Percentiles rank a stretch among this genome's conserved stretches.
Evolutionary conservation across 2,113 vertebrate genomes (phyloP).

Genomic region (Acinonyx jubatus): DNA sequence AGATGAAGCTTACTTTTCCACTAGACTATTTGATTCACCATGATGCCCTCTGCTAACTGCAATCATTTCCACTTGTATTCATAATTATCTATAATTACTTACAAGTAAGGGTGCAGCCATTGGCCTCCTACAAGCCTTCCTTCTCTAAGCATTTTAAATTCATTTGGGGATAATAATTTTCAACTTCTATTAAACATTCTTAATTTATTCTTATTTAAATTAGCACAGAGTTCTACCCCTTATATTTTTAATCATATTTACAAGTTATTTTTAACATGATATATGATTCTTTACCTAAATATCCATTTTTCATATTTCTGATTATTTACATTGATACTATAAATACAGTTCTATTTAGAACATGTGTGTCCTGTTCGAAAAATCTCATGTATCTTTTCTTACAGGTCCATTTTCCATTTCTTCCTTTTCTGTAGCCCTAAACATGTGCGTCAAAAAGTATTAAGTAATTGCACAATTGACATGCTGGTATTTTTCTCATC

Average conservation of each 20-base stretch:
- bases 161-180: not conserved
- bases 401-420: constrained; percentile 24
- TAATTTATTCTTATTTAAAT: constrained; percentile 31
- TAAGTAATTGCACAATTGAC: not conserved
- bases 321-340: not conserved
- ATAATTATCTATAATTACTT: not conserved
- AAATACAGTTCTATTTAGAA: constrained; percentile 38
- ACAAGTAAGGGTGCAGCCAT: not conserved
- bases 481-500: not conserved
- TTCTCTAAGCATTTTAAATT: not conserved
- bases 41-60: not conserved
- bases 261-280: not conserved
- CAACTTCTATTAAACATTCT: not conserved
- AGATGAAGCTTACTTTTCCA: not conserved
- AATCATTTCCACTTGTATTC: not conserved
- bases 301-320: not conserved
- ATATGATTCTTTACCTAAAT: not conserved
- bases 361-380: not conserved
- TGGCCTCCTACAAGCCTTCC: not conserved
- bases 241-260: not conserved
- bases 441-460: not conserved
- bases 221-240: not conserved
- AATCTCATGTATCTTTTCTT: constrained; percentile 57
- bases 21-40: not conserved
- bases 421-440: constrained; percentile 37